Base-by-base conservation (phyloP, 2,888 invertebrate genomes). In the Lamproptera curius region DNA sequence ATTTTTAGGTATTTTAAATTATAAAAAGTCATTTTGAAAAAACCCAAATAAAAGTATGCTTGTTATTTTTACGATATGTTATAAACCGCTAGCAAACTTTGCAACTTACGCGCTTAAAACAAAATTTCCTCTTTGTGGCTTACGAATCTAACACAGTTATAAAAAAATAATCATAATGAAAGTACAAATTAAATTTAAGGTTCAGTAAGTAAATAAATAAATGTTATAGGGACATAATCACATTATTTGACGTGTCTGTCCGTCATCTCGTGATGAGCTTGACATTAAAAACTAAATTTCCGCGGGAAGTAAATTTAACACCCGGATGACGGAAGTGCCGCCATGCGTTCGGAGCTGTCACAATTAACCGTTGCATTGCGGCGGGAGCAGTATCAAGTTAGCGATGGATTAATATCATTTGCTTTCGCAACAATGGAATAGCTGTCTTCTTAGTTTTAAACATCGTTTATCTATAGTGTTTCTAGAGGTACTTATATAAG, bases 251-350 rank as follows among this genome's bases (percentile, higher is more conserved):
- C 38, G 46, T 42, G 50, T 38, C 48, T 51, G 39, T 28, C 26
- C 48, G 49, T 44, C 43, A 44, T 20, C 4, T 20, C 20, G 31
- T 11, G 31, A 23, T 56, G 55, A 57, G 55, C 55, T 57, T 62
- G 58, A 52, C 56, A 59, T 54, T 50, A 40, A 55, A 57, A 57
- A 53, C 55, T 47, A 50, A 43, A 54, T 63, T 62, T 67, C 67
- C 67, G 62, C 56, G 61, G 67, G 69, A 67, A 59, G 62, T 60
- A 43, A 66, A 69, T 57, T 54, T 46, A 59, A 66, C 53, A 56
- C 68, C 54, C 45, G 50, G 47, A 50, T 42, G 35, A 54, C 57
- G 50, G 54, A 55, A 54, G 51, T 56, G 53, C 36, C 42, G 46
- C 53, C 52, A 9, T 6, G 20, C 6, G 20, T 20, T 6, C n/a